These are phyloP conservation scores for Diabrotica undecimpunctata DNA, from an alignment of 1,140 invertebrate genomes.

Conservation along the genomic window DNA sequence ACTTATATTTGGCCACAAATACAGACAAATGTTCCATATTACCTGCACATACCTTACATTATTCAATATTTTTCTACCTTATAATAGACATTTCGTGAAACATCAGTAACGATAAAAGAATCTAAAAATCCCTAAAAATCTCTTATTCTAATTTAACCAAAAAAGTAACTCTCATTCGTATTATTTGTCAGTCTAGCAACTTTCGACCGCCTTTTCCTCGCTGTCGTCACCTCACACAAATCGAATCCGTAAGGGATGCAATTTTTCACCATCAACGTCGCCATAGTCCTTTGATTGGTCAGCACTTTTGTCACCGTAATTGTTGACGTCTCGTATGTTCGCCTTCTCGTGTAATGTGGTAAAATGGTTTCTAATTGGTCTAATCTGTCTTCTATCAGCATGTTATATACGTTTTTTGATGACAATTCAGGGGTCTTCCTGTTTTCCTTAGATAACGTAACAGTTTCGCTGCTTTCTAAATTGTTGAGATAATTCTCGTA, in stretches of 20 bases:
- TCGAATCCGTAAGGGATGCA: slow-evolving; percentile 40
- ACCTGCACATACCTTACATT: no score
- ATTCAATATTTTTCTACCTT: no score
- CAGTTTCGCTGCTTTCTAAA: slow-evolving; percentile 28
- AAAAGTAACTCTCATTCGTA: slow-evolving; percentile 19
- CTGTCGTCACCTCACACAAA: slow-evolving; percentile 31
- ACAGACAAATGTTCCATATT: no score
- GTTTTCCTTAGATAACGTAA: slow-evolving; percentile 9
- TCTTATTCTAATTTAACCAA: slow-evolving; percentile 4
- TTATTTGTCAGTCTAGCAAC: slow-evolving; percentile 26
- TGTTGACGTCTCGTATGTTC: slow-evolving; percentile 41
- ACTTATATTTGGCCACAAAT: no score
- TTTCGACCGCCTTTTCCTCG: slow-evolving; percentile 37
- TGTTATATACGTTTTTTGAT: slow-evolving; percentile 30
- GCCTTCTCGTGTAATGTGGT: slow-evolving; percentile 41
- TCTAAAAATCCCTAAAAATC: no score
- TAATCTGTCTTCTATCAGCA: slow-evolving; percentile 43
- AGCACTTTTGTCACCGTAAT: slow-evolving; percentile 42
- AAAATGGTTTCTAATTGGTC: slow-evolving; percentile 44
- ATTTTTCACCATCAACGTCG: slow-evolving; percentile 44
- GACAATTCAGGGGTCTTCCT: slow-evolving; percentile 31
- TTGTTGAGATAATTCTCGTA: slow-evolving; percentile 10
- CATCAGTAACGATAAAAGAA: no score
- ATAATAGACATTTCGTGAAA: no score
- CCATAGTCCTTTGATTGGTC: slow-evolving; percentile 34